Conservation (phyloP, 2,113 vertebrate species). For the Pseudolaguvia tuberculata region DNA sequence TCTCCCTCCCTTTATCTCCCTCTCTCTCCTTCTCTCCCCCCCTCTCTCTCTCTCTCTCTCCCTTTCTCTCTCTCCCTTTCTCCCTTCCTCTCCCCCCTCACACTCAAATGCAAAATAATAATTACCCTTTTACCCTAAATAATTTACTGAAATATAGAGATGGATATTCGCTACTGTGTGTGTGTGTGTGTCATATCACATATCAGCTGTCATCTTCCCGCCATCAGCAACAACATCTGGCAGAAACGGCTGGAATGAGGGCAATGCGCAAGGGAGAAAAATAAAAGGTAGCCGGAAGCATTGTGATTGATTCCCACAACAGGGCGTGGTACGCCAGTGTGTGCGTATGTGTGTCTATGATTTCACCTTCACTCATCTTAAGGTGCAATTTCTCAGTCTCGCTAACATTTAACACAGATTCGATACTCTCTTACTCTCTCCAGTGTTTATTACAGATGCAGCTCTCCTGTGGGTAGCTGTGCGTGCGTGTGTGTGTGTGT, state of each 20-base stretch:
- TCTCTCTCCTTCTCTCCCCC: background rate
- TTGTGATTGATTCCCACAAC: constrained; percentile 30
- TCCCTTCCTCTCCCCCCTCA: background rate
- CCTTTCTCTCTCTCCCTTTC: no score
- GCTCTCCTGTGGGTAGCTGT: no score
- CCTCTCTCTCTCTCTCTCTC: background rate
- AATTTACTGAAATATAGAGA: constrained; percentile 36
- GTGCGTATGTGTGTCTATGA: constrained; percentile 25
- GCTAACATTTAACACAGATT: background rate
- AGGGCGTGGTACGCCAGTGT: no score
- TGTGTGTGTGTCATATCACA: constrained; percentile 14
- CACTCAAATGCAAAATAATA: constrained; percentile 25
- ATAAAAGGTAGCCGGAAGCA: background rate
- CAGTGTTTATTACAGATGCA: no score
- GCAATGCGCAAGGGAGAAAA: background rate
- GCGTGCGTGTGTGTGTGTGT: no score
- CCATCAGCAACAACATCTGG: background rate
- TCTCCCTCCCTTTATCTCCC: background rate
- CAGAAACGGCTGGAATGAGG: background rate
- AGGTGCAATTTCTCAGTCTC: background rate
- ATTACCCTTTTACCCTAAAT: constrained; percentile 40
- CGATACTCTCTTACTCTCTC: no score
- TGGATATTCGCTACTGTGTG: constrained; percentile 30
- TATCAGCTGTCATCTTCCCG: constrained; percentile 27
- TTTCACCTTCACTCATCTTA: background rate